Conservation (phyloP, 1,140 invertebrate species). For the Diorhabda sublineata region DNA sequence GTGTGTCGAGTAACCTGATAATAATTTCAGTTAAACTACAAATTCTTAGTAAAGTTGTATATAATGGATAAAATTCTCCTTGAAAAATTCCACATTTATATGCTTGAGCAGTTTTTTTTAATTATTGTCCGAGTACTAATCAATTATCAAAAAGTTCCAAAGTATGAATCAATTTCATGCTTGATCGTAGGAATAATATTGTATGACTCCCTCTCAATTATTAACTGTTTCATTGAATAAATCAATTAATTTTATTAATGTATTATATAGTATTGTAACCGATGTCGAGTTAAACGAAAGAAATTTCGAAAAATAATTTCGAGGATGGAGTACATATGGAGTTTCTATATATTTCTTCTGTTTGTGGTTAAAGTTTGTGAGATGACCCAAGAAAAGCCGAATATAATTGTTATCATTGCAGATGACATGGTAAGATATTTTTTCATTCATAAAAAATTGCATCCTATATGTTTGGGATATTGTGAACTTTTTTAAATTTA, state of each 20-base stretch:
- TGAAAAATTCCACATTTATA: background rate
- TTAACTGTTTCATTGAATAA: background rate
- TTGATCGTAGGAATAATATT: background rate
- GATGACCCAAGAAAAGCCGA: constrained; percentile 40
- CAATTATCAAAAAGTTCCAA: background rate
- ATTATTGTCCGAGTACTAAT: background rate
- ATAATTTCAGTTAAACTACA: too few relatives aligned
- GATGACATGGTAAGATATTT: constrained; percentile 55
- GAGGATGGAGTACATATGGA: background rate
- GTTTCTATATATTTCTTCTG: background rate
- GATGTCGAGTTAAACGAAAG: too few relatives aligned
- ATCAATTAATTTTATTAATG: too few relatives aligned
- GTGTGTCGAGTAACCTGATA: too few relatives aligned
- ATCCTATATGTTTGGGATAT: too few relatives aligned
- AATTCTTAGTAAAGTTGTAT: too few relatives aligned
- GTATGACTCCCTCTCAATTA: background rate
- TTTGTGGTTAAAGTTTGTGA: background rate
- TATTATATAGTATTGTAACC: too few relatives aligned
- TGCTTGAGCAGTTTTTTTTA: background rate
- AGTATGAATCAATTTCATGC: background rate
- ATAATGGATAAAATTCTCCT: background rate
- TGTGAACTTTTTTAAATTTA: too few relatives aligned
- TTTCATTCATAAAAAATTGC: too few relatives aligned
- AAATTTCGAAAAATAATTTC: too few relatives aligned
- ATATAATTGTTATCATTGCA: constrained; percentile 60